Conservation (phyloP, 1,140 invertebrate species). For the Sinonovacula constricta region DNA sequence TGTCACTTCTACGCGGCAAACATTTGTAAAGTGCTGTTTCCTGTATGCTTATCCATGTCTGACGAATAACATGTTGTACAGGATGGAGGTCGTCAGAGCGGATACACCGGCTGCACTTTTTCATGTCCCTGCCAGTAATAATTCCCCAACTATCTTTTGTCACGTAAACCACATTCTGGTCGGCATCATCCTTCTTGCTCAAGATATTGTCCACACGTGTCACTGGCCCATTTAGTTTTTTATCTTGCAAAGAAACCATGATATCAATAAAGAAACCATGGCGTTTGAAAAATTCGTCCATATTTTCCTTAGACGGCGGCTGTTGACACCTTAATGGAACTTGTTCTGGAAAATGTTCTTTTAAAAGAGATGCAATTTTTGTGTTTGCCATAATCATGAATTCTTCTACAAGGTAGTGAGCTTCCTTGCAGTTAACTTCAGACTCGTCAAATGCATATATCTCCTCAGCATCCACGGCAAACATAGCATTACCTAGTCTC, state of each 20-base stretch:
- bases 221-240: slow-evolving; percentile 7
- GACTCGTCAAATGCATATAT: slow-evolving; percentile 40
- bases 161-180: background rate
- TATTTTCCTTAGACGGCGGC: slow-evolving; percentile 45
- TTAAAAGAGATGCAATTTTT: slow-evolving; percentile 19
- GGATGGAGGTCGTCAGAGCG: slow-evolving; percentile 46
- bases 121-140: too few species aligned
- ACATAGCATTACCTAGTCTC: slow-evolving; percentile 56
- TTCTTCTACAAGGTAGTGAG: slow-evolving; percentile 71
- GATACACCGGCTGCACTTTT: slow-evolving; percentile 11
- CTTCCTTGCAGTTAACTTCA: slow-evolving; percentile 58
- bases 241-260: slow-evolving; percentile 50
- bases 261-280: slow-evolving; percentile 41
- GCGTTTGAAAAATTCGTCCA: slow-evolving; percentile 49
- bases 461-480: slow-evolving; percentile 52
- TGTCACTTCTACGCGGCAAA: slow-evolving; percentile 1
- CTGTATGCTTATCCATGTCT: slow-evolving; percentile 54
- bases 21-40: slow-evolving; percentile 54
- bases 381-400: slow-evolving; percentile 49
- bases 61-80: slow-evolving; percentile 23
- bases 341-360: slow-evolving; percentile 17
- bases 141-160: slow-evolving; percentile 9
- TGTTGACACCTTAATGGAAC: slow-evolving; percentile 53
- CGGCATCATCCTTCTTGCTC: slow-evolving; percentile 17
- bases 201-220: too few species aligned